Evolutionary conservation across 2,113 vertebrate genomes (phyloP).

Genomic region (Crocuta crocuta): DNA sequence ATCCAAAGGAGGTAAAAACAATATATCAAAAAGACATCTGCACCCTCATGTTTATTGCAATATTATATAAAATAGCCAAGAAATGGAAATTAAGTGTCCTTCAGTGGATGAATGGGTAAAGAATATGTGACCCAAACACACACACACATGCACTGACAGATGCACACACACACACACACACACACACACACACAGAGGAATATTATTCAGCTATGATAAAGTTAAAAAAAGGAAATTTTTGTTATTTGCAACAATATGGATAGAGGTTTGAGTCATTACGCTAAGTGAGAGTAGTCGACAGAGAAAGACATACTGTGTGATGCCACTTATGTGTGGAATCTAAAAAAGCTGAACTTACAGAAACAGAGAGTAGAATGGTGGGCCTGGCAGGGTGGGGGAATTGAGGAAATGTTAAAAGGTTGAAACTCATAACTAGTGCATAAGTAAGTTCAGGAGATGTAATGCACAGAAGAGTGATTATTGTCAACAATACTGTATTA

Average conservation of each 20-base stretch:
- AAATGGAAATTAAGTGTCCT: background rate
- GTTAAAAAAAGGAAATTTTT: background rate
- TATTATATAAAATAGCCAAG: background rate
- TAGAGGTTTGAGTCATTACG: background rate
- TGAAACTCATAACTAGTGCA: background rate
- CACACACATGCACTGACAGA: background rate
- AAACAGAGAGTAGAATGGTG: background rate
- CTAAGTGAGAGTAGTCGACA: background rate
- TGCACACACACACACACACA: background rate
- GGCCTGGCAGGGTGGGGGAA: accelerated
- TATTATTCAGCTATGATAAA: background rate
- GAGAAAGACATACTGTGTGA: background rate
- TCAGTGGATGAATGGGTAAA: background rate
- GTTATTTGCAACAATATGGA: background rate
- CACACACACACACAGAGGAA: background rate
- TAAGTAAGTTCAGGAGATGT: background rate
- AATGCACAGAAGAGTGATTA: background rate
- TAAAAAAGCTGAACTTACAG: background rate
- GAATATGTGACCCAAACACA: background rate
- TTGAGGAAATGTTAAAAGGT: background rate
- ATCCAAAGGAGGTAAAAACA: background rate
- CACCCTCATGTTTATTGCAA: background rate
- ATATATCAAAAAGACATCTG: background rate
- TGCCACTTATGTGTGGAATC: background rate
- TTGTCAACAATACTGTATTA: background rate